Evolutionary conservation across 2,113 vertebrate genomes (phyloP), one percentile per base, ranked within the genome.

Genomic region (Centropristis striata): DNA sequence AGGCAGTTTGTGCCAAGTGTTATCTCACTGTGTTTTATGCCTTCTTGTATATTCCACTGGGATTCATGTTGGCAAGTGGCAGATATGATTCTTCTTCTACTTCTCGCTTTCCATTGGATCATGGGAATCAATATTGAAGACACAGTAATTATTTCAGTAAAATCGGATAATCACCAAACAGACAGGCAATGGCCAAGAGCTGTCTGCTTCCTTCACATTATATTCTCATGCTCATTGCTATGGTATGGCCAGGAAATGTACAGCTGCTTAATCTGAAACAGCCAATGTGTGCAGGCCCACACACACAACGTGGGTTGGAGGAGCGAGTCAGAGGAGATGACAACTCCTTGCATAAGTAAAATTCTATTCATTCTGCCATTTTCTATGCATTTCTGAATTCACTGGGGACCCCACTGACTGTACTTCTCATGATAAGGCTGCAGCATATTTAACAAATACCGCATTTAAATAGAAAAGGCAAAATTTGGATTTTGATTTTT

Each of bases 271-370:
- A 74, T 74, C 67, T 76, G 61, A 21, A 54, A 21, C 55, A 65
- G 32, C 6, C 65, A 32, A 9, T 60, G 49, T 65, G 46, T 59
- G 67, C 37, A 42, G 71, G 59, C 82, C 80, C 73, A 83, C 65
- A 70, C 80, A 80, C 67, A 81, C 27, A 57, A 41, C 18, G 80
- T 90, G 77, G 80, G 83, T 51, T 72, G 76, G 70, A 66, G 51
- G 20, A 74, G 78, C 68, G 75, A 65, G 65, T 66, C 60, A 80
- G 59, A 60, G 55, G 36, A 81, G 74, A 83, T 55, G 71, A 78
- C 6, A 50, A 68, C 59, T 66, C 50, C 68, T 25, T 53, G 37
- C 44, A 65, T n/a, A 32, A 32, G 32, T 36, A 8, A n/a, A 74
- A 47, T n/a, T 63, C 18, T 20, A 58, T 73, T 71, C 11, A 37